A percentile compares a stretch with the other conserved stretches of the same genome.
Conservation (phyloP, 2,797 vertebrate genomes). For the Melanotaenia nigrans region DNA sequence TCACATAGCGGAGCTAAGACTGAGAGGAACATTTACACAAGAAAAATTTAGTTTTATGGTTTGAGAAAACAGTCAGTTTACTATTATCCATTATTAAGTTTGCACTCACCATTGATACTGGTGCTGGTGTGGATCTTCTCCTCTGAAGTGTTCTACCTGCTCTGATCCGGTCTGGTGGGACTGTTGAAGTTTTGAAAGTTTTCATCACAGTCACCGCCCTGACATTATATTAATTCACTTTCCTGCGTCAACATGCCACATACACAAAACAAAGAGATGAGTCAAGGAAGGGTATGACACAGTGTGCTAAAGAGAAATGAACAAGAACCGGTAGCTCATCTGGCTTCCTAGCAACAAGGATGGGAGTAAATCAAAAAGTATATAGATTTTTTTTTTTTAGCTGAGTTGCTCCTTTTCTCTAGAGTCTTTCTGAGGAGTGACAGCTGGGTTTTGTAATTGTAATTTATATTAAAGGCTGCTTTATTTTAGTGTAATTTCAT, state of each 20-base stretch:
- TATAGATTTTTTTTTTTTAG: not conserved
- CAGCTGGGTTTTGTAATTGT: not conserved
- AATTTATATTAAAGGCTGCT: not conserved
- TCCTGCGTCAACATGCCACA: not conserved
- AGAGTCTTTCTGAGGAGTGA: not conserved
- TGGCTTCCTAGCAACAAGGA: not conserved
- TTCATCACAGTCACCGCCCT: constrained; percentile 60
- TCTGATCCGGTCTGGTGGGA: constrained; percentile 30
- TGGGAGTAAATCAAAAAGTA: not conserved
- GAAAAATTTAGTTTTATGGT: not conserved
- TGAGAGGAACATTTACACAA: not conserved
- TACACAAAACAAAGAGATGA: constrained; percentile 63
- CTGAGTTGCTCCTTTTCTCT: not conserved
- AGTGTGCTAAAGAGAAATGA: constrained; percentile 41
- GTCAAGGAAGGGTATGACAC: constrained; percentile 49
- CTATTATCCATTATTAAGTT: not conserved
- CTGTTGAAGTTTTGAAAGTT: constrained; percentile 26
- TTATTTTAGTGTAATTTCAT: not conserved
- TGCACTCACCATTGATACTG: constrained; percentile 67
- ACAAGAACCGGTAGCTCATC: not conserved
- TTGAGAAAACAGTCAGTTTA: not conserved
- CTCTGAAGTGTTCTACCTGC: constrained; percentile 28
- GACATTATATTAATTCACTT: not conserved
- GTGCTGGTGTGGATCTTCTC: constrained; percentile 30
- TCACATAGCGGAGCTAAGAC: not conserved